A percentile compares a stretch with the other conserved stretches of the same genome.
Evolutionary conservation across 2,113 vertebrate species (phyloP).

Genomic region (Plotosus lineatus): DNA sequence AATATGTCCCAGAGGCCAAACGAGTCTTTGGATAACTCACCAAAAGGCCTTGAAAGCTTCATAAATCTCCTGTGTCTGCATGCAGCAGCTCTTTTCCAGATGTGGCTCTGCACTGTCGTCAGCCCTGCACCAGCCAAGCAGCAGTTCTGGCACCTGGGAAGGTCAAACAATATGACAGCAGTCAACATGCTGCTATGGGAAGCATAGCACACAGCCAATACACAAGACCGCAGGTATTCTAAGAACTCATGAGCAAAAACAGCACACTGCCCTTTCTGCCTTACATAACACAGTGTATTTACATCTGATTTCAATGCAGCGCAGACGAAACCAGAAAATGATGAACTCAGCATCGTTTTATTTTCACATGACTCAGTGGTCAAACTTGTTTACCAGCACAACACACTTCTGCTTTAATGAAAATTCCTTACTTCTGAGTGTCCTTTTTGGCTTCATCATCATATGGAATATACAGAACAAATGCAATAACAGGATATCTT

Average conservation of each 20-base stretch:
- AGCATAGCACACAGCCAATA: slow-evolving; percentile 20
- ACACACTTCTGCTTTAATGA: slow-evolving; percentile 20
- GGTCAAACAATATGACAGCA: slow-evolving; percentile 33
- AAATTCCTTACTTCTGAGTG: neutral
- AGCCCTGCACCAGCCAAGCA: slow-evolving; percentile 34
- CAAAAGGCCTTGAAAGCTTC: slow-evolving; percentile 62
- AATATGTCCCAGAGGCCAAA: neutral
- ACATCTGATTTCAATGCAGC: slow-evolving; percentile 41
- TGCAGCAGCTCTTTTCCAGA: slow-evolving; percentile 47
- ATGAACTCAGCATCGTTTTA: slow-evolving; percentile 8
- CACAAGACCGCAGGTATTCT: slow-evolving; percentile 35
- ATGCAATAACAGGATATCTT: neutral
- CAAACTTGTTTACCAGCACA: neutral
- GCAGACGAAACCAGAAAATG: neutral
- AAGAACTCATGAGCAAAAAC: slow-evolving; percentile 26
- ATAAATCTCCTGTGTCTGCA: slow-evolving; percentile 57
- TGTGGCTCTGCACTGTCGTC: slow-evolving; percentile 11
- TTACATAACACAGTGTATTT: slow-evolving; percentile 16
- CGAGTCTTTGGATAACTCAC: slow-evolving; percentile 43
- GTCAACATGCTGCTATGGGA: slow-evolving; percentile 34
- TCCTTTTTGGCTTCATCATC: neutral
- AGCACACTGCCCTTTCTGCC: neutral
- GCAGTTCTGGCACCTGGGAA: slow-evolving; percentile 55
- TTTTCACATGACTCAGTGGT: slow-evolving; percentile 27
- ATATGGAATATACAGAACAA: neutral